Evolutionary conservation across 2,113 vertebrate species (phyloP).

Genomic region (Rhinopomastus cyanomelas): DNA sequence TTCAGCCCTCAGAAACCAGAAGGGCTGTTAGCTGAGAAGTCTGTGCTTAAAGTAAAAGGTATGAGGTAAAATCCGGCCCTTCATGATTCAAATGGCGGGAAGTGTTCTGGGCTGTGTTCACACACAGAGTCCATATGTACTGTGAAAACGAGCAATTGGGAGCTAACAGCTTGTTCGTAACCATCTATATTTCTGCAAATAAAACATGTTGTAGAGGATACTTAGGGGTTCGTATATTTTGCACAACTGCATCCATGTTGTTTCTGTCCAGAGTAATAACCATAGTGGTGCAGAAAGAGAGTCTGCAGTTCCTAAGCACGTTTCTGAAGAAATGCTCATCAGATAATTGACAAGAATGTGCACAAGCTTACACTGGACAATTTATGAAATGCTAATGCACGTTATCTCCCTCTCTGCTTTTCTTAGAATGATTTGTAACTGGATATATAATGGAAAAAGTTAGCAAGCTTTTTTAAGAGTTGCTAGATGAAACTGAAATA

Average conservation of each 20-base stretch:
- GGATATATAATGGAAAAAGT: background rate
- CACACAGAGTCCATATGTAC: background rate
- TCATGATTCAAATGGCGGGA: background rate
- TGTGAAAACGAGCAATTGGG: background rate
- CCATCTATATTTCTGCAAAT: background rate
- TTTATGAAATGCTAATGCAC: slow-evolving; percentile 6
- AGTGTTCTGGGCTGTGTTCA: slow-evolving; percentile 28
- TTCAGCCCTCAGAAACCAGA: background rate
- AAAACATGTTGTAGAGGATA: background rate
- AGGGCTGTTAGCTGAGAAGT: slow-evolving; percentile 34
- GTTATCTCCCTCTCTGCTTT: background rate
- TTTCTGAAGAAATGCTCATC: background rate
- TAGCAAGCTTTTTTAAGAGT: slow-evolving; percentile 6
- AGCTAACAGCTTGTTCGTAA: slow-evolving; percentile 37
- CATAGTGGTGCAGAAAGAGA: background rate
- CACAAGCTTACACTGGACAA: background rate
- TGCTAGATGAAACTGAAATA: background rate
- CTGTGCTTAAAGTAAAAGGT: slow-evolving; percentile 19
- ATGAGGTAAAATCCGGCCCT: slow-evolving; percentile 27
- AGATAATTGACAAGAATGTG: background rate
- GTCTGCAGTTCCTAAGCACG: background rate
- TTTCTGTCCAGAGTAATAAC: background rate
- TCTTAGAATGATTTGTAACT: slow-evolving; percentile 6
- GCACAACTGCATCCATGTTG: accelerated
- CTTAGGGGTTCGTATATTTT: background rate